Evolutionary conservation across 64 coral and sea anemone species (phyloP), one percentile per base, ranked within the genome.

Genomic region (Stichodactyla helianthus): DNA sequence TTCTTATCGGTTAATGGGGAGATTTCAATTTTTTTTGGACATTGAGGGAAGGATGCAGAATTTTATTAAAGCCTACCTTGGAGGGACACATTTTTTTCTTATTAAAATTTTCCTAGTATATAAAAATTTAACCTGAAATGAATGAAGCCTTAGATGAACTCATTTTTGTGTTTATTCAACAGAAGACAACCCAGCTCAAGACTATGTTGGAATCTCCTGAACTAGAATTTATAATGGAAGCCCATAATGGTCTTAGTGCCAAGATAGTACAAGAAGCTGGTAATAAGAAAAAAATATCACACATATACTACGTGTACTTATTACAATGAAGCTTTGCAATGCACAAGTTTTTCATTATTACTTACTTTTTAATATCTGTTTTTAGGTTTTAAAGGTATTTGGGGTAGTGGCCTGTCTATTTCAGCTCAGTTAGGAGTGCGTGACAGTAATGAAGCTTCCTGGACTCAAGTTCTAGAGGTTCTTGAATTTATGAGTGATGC

Each of bases 401-500:
- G 97, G 97, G 97, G 97, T 26, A 99, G 97, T 93, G 97, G 97
- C 28, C 83, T 99, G 61, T 99, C 97, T 55, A 88, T 99, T 51
- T 99, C 97, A n/a, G 97, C 97, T 4, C 97, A 99, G 61, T 82
- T 99, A 17, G 97, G 97, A 71, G 97, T 99, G 35, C 93, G 97
- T 6, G 97, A 99, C 78, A 99, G 93, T 54, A 99, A 99, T 86
- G 97, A 99, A 65, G 97, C 97, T 77, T 99, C 97, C 0, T 99
- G 97, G 97, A 99, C 97, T 17, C 97, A 99, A 77, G 97, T 99
- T 50, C 82, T 92, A 60, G 97, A 99, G 44, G 97, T 99, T 6
- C 86, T 99, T 79, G 97, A 99, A 54, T 99, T 99, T 85, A 99
- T 99, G 97, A 99, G 97, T 89, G 97, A 99, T 85, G 91, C 93